Evolutionary conservation across 2,888 invertebrate genomes (phyloP), one percentile per base, ranked within the genome.

Genomic region (Hydroisotoma schaefferi): DNA sequence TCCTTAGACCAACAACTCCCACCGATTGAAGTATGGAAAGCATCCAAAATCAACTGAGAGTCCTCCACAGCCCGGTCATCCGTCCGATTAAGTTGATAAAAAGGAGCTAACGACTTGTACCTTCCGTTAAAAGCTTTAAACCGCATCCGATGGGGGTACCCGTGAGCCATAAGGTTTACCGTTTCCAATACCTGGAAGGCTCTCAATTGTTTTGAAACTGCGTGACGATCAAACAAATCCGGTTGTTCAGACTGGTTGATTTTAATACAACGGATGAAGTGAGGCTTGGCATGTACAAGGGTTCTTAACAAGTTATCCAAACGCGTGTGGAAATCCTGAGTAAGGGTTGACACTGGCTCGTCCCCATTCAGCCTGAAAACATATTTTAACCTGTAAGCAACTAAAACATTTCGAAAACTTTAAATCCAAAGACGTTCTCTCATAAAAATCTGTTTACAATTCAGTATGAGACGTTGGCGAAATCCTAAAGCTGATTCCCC

Each of bases 251-350:
- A 82, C 23, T 85, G 83, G 78, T 94, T 94, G 75, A 92, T 89
- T 74, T 93, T 86, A 73, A 95, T 84, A 76, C 94, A 95, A 61
- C 94, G 85, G 71, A 95, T 89, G 80, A 95, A 95, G 79, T 94
- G 94, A 15, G 94, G 94, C 55, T 92, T 84, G 55, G 94, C 92
- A 79, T 94, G 93, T 56, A 94, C 92, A 57, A 94, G 80, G 54
- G 93, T 94, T 73, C 94, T 83, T 74, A 95, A 80, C 73, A 95
- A 82, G 80, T 93, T 93, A 79, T 95, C 94, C 67, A 95, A 82
- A 40, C 94, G 84, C 63, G 91, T 91, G 79, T 94, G 94, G 78
- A 95, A 95, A 80, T 95, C 94, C 81, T 93, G 93, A 57, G 94
- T 94, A 62, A 94, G 81, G 29, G 94, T 93, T 47, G 90, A 88